phyloP scores from a whole-genome alignment of 2,797 vertebrate species.

The Trichosurus vulpecula region DNA sequence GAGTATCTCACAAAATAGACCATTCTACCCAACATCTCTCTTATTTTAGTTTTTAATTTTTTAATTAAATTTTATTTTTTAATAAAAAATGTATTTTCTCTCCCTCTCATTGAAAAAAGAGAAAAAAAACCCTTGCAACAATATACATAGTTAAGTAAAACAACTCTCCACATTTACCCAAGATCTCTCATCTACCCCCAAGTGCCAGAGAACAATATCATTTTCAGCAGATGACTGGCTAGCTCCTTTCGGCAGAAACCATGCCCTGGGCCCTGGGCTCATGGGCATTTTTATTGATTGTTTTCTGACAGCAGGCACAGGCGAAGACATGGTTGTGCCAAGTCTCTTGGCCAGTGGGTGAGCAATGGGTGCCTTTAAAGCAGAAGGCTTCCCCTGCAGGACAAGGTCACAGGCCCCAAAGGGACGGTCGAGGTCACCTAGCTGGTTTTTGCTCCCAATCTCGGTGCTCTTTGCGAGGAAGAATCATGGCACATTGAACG shows the following conservation, averaged over 20 bases:
- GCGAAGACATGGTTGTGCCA: background rate
- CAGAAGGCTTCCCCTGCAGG: fast-evolving
- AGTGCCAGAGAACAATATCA: background rate
- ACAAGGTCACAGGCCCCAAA: fast-evolving
- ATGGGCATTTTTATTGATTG: no score
- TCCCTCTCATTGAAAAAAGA: background rate
- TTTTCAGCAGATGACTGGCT: background rate
- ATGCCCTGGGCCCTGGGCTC: background rate
- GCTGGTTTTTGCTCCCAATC: background rate
- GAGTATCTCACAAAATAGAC: background rate
- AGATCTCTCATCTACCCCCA: background rate
- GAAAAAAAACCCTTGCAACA: background rate
- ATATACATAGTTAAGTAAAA: background rate
- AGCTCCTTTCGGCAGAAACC: constrained; percentile 21
- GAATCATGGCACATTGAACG: background rate
- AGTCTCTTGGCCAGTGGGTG: fast-evolving
- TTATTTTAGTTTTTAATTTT: background rate
- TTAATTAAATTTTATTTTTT: background rate
- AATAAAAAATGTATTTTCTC: background rate
- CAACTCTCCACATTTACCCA: background rate
- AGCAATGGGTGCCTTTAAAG: fast-evolving
- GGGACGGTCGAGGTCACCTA: background rate
- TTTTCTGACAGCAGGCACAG: background rate
- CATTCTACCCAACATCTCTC: background rate
- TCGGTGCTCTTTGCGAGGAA: fast-evolving